Conservation (phyloP, 2,113 vertebrate genomes). For the Chaetodon auriga region DNA sequence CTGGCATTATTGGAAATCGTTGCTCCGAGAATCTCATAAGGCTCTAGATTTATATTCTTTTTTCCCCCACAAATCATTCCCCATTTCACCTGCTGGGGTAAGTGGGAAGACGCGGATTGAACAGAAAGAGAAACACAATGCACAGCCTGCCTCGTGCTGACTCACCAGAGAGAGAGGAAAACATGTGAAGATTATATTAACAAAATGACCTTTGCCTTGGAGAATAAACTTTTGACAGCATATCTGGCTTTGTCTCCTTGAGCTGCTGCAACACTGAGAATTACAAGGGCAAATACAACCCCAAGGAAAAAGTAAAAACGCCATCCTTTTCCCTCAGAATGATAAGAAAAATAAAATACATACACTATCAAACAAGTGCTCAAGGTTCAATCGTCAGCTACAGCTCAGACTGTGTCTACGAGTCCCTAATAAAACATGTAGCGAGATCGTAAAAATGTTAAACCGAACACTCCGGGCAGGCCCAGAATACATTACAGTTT, state of each 20-base stretch:
- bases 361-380: conserved; percentile 31
- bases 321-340: conserved; percentile 18
- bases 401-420: conserved; percentile 31
- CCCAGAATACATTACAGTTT: conserved; percentile 45
- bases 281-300: conserved; percentile 55
- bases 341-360: conserved; percentile 53
- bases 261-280: conserved; percentile 30
- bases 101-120: conserved; percentile 59
- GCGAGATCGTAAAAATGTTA: conserved; percentile 49
- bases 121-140: conserved; percentile 49
- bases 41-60: conserved; percentile 69
- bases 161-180: conserved; percentile 4
- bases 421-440: conserved; percentile 54
- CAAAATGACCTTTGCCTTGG: conserved; percentile 64
- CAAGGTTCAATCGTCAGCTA: conserved; percentile 53
- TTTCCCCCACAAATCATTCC: conserved; percentile 68
- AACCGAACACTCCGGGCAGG: conserved; percentile 19
- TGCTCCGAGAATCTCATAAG: conserved; percentile 79
- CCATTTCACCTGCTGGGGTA: conserved; percentile 57
- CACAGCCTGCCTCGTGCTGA: conserved; percentile 1
- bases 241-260: conserved; percentile 28
- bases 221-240: conserved; percentile 58
- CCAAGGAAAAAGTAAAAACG: conserved; percentile 44
- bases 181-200: conserved; percentile 50
- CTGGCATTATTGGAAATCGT: conserved; percentile 81